Conservation (phyloP, 2,888 invertebrate species). For the Hybos culiciformis region DNA sequence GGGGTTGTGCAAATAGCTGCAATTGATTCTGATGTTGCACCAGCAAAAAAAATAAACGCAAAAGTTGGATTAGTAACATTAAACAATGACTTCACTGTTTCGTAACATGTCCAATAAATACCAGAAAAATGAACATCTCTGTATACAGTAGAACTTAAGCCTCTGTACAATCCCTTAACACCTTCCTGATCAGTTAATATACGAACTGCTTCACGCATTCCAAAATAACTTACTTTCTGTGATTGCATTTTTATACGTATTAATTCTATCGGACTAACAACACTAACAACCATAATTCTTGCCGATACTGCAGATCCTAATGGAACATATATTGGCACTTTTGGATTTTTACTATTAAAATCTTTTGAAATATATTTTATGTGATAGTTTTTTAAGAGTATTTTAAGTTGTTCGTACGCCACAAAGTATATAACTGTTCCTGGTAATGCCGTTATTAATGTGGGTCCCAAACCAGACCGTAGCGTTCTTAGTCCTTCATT, state of each 20-base stretch:
- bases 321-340: slow-evolving; percentile 62
- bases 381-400: slow-evolving; percentile 19
- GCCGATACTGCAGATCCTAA: slow-evolving; percentile 76
- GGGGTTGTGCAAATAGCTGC: slow-evolving; percentile 87
- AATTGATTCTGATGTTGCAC: slow-evolving; percentile 75
- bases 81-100: slow-evolving; percentile 52
- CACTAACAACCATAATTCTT: slow-evolving; percentile 63
- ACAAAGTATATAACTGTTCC: slow-evolving; percentile 97
- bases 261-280: slow-evolving; percentile 90
- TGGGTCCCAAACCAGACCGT: slow-evolving; percentile 97
- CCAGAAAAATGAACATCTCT: slow-evolving; percentile 85
- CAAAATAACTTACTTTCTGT: slow-evolving; percentile 63
- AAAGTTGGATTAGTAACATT: slow-evolving; percentile 48
- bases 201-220: slow-evolving; percentile 41
- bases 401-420: slow-evolving; percentile 70
- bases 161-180: slow-evolving; percentile 69
- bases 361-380: no score
- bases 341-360: no score
- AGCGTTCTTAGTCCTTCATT: slow-evolving; percentile 79
- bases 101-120: slow-evolving; percentile 87
- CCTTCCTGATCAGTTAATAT: slow-evolving; percentile 55
- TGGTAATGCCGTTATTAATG: slow-evolving; percentile 86
- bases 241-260: slow-evolving; percentile 98
- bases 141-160: slow-evolving; percentile 72
- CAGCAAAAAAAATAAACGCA: slow-evolving; percentile 62